Base-by-base conservation (phyloP, 2,797 vertebrate species). In the Pantherophis alleghaniensis region DNA sequence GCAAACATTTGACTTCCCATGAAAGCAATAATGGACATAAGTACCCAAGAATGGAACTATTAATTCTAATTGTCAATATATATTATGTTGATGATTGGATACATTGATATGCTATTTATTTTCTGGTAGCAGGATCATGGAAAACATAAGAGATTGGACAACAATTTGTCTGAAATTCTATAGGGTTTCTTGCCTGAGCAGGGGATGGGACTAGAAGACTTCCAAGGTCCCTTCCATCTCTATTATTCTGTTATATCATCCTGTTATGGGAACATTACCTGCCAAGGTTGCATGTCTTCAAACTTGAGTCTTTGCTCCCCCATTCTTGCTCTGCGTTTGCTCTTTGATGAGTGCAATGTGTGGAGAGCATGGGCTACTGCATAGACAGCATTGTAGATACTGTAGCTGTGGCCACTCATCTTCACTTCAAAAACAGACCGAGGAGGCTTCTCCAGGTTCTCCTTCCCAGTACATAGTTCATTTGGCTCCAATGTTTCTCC, bases 341-440 rank as follows among this genome's bases (percentile, higher is more conserved):
- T 28, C 57, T 37, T 57, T 2, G 24, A 12, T 12, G 63, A 57
- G 22, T 22, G 12, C 9, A 87, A 20, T 18, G 14, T 14, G 1
- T 92, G 86, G 20, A 92, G 13, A 13, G 53, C 87, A 59, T 92
- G 61, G n/a, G 61, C 86, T 32, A 92, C 32, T 5, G 12, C 59
- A 91, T 66, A 91, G 60, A 91, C 11, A 18, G 74, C 74, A 79
- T 42, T 79, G 74, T 42, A 79, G 7, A 79, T 22, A 79, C 74
- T 22, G 9, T 91, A 91, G 32, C 90, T 91, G 32, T 59, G 90
- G 0, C 90, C 90, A 28, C 32, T 83, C 90, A 91, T 91, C 14
- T 7, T 4, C 32, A 86, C 28, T 59, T 83, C 90, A 86, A 91
- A 91, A 14, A 51, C 37, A n/a, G 56, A 22, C 10, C 20, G 14